phyloP scores from a whole-genome alignment of 2,113 vertebrate genomes.

The Gobius niger region DNA sequence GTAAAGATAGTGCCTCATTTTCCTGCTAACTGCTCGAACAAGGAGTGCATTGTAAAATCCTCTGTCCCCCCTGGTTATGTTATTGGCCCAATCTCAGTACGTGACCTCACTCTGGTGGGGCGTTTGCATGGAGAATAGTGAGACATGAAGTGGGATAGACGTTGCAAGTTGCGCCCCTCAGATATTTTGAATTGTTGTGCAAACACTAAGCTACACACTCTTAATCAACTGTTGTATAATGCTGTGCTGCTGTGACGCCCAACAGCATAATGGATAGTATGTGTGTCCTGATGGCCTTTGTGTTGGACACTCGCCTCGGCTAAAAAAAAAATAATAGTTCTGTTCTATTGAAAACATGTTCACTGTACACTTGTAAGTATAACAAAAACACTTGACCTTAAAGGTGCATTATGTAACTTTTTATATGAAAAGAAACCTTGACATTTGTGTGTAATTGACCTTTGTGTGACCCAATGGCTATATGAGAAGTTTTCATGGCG shows the following conservation, averaged over 20 bases:
- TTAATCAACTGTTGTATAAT: neutral
- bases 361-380: too few relatives aligned
- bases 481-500: too few relatives aligned
- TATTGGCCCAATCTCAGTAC: conserved; percentile 45
- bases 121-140: conserved; percentile 2
- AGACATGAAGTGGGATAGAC: conserved; percentile 13
- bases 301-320: too few relatives aligned
- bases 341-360: too few relatives aligned
- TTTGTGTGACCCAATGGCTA: too few relatives aligned
- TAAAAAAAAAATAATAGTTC: too few relatives aligned
- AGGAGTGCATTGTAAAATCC: neutral
- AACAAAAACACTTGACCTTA: too few relatives aligned
- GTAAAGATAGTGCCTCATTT: neutral
- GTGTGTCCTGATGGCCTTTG: too few relatives aligned
- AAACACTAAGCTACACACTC: neutral
- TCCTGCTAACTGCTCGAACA: neutral
- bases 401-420: too few relatives aligned
- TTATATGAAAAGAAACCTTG: too few relatives aligned
- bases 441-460: too few relatives aligned
- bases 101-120: conserved; percentile 42
- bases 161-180: conserved; percentile 13
- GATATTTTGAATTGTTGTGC: neutral
- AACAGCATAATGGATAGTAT: neutral
- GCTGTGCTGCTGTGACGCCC: neutral
- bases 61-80: conserved; percentile 16